Evolutionary conservation across 1,140 invertebrate species (phyloP).

Genomic region (Triops longicaudatus): DNA sequence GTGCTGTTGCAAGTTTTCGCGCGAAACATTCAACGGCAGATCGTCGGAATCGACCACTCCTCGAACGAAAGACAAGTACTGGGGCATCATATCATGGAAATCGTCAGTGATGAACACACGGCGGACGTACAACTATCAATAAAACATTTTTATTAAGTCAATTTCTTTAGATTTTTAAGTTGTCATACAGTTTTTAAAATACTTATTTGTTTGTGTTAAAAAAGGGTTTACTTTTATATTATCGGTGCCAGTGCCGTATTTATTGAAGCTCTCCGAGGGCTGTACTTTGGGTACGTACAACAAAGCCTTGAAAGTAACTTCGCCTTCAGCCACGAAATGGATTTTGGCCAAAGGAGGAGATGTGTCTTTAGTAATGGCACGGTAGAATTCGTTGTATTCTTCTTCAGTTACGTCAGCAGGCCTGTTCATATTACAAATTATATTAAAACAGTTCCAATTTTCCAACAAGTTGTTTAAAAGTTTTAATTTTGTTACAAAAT

Average conservation of each 20-base stretch:
- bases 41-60: conserved; percentile 99
- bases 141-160: too few species aligned
- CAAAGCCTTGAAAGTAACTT: conserved; percentile 95
- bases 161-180: too few species aligned
- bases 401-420: conserved; percentile 72
- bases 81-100: conserved; percentile 99
- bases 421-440: too few species aligned
- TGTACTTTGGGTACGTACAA: conserved; percentile 84
- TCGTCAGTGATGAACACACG: conserved; percentile 99
- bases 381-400: conserved; percentile 93
- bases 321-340: conserved; percentile 97
- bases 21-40: conserved; percentile 93
- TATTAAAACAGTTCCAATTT: too few species aligned
- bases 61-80: conserved; percentile 87
- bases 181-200: too few species aligned
- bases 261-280: conserved; percentile 86
- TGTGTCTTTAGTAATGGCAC: conserved; percentile 83
- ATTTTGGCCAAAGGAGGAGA: conserved; percentile 75
- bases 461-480: neutral
- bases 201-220: neutral
- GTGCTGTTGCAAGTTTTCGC: conserved; percentile 93
- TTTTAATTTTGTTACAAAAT: too few species aligned
- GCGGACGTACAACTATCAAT: conserved; percentile 70
- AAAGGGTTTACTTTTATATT: conserved; percentile 68
- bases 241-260: conserved; percentile 87